A percentile compares a stretch with the other conserved stretches of the same genome.
Evolutionary conservation across 1,140 invertebrate species (phyloP).

Genomic region (Proales similis): DNA sequence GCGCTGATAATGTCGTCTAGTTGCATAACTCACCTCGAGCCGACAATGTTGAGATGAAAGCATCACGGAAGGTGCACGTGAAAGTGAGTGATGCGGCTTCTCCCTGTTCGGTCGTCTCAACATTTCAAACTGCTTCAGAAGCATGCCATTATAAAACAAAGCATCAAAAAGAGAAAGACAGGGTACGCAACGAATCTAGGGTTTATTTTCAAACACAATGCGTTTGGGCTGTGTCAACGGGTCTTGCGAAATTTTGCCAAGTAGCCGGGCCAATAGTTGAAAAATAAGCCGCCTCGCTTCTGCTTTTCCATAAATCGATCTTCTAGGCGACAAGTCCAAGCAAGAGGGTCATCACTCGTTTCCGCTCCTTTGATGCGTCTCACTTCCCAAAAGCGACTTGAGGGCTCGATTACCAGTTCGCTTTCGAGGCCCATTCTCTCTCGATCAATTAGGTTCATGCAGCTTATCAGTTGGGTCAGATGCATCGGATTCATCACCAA

Average conservation of each 20-base stretch:
- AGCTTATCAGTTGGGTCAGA: constrained; percentile 26
- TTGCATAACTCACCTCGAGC: too few relatives aligned
- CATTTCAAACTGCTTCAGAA: too few relatives aligned
- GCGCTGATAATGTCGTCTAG: too few relatives aligned
- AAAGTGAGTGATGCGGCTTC: too few relatives aligned
- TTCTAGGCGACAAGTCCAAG: constrained; percentile 29
- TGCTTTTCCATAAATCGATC: constrained; percentile 29
- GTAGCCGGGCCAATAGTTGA: constrained; percentile 36
- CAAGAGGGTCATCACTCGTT: background rate
- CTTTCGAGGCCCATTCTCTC: constrained; percentile 3
- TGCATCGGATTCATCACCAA: constrained; percentile 30
- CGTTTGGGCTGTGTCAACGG: too few relatives aligned
- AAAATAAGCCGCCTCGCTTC: constrained; percentile 28
- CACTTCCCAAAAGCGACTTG: constrained; percentile 28
- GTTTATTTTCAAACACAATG: too few relatives aligned
- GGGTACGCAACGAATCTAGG: too few relatives aligned
- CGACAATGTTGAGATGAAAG: too few relatives aligned
- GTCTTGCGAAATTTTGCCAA: constrained; percentile 34
- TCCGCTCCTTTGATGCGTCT: constrained; percentile 1
- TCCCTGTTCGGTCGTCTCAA: too few relatives aligned
- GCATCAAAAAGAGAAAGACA: too few relatives aligned
- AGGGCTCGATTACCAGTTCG: constrained; percentile 18
- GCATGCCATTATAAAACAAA: too few relatives aligned
- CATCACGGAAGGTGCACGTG: too few relatives aligned
- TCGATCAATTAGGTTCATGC: constrained; percentile 4